These are phyloP conservation scores for Cyclargus thomasi DNA, from an alignment of 1,140 invertebrate genomes.

Conservation along the genomic window DNA sequence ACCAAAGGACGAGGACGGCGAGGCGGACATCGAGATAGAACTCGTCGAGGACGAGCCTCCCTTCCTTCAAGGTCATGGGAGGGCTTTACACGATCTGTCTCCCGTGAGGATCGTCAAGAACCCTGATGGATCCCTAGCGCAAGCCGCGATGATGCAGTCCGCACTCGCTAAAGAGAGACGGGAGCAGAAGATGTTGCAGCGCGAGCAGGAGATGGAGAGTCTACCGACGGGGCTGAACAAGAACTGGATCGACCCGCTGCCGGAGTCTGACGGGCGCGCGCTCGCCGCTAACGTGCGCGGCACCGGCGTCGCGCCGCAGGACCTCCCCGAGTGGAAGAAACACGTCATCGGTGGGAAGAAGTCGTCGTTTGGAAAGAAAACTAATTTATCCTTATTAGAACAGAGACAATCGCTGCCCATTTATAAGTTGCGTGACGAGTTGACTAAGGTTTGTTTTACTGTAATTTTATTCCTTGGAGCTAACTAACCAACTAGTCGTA, in stretches of 20 bases:
- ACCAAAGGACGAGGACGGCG: slow-evolving; percentile 93
- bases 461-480: too few species aligned
- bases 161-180: slow-evolving; percentile 97
- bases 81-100: slow-evolving; percentile 93
- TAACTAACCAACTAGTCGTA: too few species aligned
- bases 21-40: slow-evolving; percentile 99
- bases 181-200: slow-evolving; percentile 93
- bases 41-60: slow-evolving; percentile 98
- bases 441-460: slow-evolving; percentile 86
- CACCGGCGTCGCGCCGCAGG: slow-evolving; percentile 87
- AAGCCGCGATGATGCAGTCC: slow-evolving; percentile 99
- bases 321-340: slow-evolving; percentile 99
- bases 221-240: slow-evolving; percentile 89
- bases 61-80: slow-evolving; percentile 93
- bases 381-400: slow-evolving; percentile 95
- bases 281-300: slow-evolving; percentile 88
- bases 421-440: slow-evolving; percentile 95
- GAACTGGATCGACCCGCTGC: slow-evolving; percentile 97
- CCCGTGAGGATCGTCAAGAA: slow-evolving; percentile 99
- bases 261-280: slow-evolving; percentile 83
- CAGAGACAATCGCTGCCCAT: slow-evolving; percentile 97
- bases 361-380: slow-evolving; percentile 98
- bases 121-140: slow-evolving; percentile 95
- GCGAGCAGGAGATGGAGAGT: slow-evolving; percentile 93
- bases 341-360: slow-evolving; percentile 98